Evolutionary conservation across 2,113 vertebrate genomes (phyloP), one percentile per base, ranked within the genome.

Genomic region (Halichoerus grypus): DNA sequence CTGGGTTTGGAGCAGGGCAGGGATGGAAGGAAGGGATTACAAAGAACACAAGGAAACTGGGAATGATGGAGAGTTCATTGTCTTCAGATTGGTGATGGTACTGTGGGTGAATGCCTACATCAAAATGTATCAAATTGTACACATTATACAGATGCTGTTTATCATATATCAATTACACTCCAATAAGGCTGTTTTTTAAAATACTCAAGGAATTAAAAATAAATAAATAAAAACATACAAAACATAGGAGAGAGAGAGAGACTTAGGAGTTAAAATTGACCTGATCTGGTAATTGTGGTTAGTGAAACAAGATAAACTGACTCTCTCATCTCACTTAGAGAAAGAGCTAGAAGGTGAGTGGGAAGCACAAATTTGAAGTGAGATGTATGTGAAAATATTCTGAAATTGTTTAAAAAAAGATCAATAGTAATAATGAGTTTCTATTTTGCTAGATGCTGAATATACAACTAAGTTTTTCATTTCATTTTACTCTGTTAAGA

Each of bases 381-480:
- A 85, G 39, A 80, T 6, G 3, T 21, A 18, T 28, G 11, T 72
- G 46, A 65, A 67, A 46, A 5, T 19, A 82, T 71, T 86, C 51
- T 53, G 10, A 86, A 89, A 85, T 46, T 8, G 11, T 10, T 53
- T 10, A 15, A 33, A 67, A n/a, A 57, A 61, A 11, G 3, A 46
- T 22, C 22, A 81, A 4, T 6, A 59, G 7, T 39, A 59, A 28
- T 24, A 57, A 53, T 19, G 13, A 69, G 9, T 46, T 4, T 1
- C 86, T 88, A 36, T 55, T 74, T 81, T 95, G 19, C 19, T 88
- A 81, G 33, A 88, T 74, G n/a, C 24, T 82, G 11, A 79, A 80
- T 55, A 82, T 24, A 91, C 5, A 91, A 36, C 9, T 88, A 61
- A 61, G n/a, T 14, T 74, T 77, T 91, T 39, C 18, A 79, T 36